Evolutionary conservation across 2,113 vertebrate species (phyloP), one percentile per base, ranked within the genome.

Genomic region (Oostethus manadensis): DNA sequence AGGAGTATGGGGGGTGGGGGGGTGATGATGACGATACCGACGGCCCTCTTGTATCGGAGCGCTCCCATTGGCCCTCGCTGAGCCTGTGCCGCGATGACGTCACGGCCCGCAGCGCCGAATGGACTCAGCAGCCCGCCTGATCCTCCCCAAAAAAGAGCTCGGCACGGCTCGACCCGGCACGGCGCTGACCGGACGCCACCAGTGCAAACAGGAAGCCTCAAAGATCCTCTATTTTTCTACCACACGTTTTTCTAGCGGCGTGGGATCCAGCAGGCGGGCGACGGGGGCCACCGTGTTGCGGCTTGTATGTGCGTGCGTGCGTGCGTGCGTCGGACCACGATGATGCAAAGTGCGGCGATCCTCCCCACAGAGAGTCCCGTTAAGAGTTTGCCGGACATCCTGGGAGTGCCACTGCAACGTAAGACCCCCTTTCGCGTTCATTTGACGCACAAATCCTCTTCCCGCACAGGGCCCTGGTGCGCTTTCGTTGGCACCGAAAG

Each of bases 321-420:
- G 85, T 84, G 76, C 82, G 77, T 82, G 81, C 73, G 73, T 75
- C 51, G 89, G 87, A 89, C 89, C 90, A 89, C 88, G 89, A 96
- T 91, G 94, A 98, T 98, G 96, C 96, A 98, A 92, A 96, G 93
- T 91, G 91, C 96, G 74, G 90, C 94, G 69, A 91, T 92, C 56
- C 90, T 95, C 83, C 84, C 91, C 73, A 90, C 93, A 86, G 94
- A 95, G 91, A 94, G 92, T 87, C 88, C 94, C 71, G 93, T 92
- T 76, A 97, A 97, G 91, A 94, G 93, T 91, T 92, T 97, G 88
- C 93, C 93, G 86, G 95, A 98, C 89, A 95, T 97, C 76, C 94
- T 97, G 73, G 94, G 93, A 84, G 94, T 97, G 88, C 93, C 95
- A 88, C 89, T 98, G 93, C 96, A 95, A 92, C 96, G 96, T 98